These are phyloP conservation scores for Cavia porcellus DNA, from an alignment of 2,113 vertebrate species.

Conservation along the genomic window DNA sequence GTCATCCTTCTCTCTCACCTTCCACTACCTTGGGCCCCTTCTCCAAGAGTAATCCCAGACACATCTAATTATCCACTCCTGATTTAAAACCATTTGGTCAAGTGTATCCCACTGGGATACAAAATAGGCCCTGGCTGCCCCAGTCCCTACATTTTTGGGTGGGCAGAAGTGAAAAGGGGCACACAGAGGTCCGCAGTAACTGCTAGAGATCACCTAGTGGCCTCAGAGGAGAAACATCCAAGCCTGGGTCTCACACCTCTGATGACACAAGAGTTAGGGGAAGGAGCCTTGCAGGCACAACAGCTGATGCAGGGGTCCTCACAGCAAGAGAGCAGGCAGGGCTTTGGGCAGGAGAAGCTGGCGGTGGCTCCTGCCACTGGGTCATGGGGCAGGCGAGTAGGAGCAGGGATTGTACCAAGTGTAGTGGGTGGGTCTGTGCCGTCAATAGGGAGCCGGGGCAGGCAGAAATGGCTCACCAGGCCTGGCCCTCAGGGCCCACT, in stretches of 20 bases:
- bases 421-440: neutral
- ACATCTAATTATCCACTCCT: neutral
- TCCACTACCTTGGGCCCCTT: neutral
- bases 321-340: neutral
- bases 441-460: neutral
- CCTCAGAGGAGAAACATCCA: neutral
- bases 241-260: neutral
- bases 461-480: neutral
- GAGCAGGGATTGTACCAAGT: neutral
- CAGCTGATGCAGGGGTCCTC: neutral
- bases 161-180: neutral
- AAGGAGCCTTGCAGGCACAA: neutral
- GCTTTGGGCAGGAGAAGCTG: neutral
- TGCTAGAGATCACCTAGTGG: neutral
- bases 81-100: neutral
- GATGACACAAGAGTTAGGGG: neutral
- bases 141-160: neutral
- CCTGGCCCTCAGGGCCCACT: too few relatives aligned
- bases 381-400: accelerated
- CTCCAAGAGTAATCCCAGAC: neutral
- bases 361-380: neutral
- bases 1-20: neutral
- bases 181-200: neutral
- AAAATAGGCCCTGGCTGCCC: neutral
- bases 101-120: neutral